Base-by-base conservation (phyloP, 2,888 invertebrate species). In the Ditula angustiorana region DNA sequence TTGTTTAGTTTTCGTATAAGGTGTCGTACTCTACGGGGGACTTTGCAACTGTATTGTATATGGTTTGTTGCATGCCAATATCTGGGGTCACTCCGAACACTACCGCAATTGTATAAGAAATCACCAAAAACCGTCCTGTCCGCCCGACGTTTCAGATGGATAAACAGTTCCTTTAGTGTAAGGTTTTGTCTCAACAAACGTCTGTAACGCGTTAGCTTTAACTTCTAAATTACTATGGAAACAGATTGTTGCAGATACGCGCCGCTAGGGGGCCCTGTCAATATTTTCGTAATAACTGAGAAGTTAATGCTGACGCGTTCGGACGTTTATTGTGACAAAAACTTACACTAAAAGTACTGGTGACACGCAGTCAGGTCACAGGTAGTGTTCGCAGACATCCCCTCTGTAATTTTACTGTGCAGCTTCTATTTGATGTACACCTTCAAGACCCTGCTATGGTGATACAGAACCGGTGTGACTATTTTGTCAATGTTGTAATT, bases 11-110 rank as follows among this genome's bases (percentile, higher is more conserved):
- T 50, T 21, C 19, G 41, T 50, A 21, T 37, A n/a, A 35, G 52
- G 24, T 13, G 37, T 55, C 7, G 16, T 2, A 5, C n/a, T 23
- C 8, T 41, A 19, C 37, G 16, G 16, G 30, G 35, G 24, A 19
- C 16, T 26, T 56, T 44, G 41, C 19, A 26, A 56, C 16, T 24
- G 5, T 37, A 16, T 37, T 53, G 37, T 35, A 37, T 30, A 28
- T 56, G 30, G 33, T 23, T 30, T 58, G 58, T 50, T 37, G 50
- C 59, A 50, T 59, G 37, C 41, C n/a, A 21, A 26, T 44, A 19
- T 41, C 19, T 49, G 28, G 49, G 59, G 26, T 26, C 7, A 37
- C 59, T 59, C 28, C 59, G 59, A 50, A 59, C 59, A 50, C 50
- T 57, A 57, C 28, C 37, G 28, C 19, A 16, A 28, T 30, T 49